Percentiles rank a stretch among this genome's conserved stretches.
Evolutionary conservation across 2,888 invertebrate genomes (phyloP).

Genomic region (Cordilura impudica): DNA sequence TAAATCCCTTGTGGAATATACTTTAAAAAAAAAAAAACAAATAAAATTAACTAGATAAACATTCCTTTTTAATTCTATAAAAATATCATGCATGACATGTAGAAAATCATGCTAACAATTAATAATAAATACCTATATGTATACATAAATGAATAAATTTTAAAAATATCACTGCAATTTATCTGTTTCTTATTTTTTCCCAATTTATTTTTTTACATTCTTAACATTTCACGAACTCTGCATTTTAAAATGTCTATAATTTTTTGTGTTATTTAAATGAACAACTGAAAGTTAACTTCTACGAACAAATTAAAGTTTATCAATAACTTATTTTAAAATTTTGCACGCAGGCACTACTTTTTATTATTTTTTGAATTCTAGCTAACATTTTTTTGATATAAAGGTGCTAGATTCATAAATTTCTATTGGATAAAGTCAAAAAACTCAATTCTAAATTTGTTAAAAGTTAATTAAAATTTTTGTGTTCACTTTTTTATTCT

Average conservation of each 20-base stretch:
- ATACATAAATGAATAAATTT: slow-evolving; percentile 3
- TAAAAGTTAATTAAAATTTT: no score
- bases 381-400: no score
- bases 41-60: slow-evolving; percentile 21
- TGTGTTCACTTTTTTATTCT: no score
- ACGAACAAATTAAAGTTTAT: no score
- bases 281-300: no score
- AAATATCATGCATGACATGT: slow-evolving; percentile 32
- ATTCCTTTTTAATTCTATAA: slow-evolving; percentile 39
- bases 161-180: background rate
- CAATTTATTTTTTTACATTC: background rate
- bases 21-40: background rate
- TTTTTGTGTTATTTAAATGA: no score
- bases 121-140: slow-evolving; percentile 1
- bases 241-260: background rate
- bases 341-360: no score
- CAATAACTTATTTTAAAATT: no score
- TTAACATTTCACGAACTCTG: background rate
- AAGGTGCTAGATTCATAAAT: no score
- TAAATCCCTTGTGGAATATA: slow-evolving; percentile 37
- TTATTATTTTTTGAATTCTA: no score
- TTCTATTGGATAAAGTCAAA: no score
- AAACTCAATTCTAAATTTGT: no score
- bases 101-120: slow-evolving; percentile 42
- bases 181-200: background rate